Evolutionary conservation across 2,888 invertebrate genomes (phyloP).

Genomic region (Pyrrhosoma nymphula): DNA sequence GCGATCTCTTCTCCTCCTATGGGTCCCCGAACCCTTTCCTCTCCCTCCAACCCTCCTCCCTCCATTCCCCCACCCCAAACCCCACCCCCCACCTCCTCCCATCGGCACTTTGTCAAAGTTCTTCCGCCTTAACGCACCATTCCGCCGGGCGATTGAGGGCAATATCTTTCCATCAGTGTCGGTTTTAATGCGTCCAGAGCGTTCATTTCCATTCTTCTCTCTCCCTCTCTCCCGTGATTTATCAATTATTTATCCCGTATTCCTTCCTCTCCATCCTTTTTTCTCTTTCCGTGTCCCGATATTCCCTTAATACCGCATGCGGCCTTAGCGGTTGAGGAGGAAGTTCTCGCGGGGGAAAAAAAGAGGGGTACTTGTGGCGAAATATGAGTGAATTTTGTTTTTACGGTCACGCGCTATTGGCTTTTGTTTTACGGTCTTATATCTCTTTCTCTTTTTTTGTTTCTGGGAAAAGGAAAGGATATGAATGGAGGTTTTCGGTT

Average conservation of each 20-base stretch:
- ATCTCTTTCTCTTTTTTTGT: not conserved
- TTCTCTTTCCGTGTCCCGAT: not conserved
- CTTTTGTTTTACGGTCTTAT: not conserved
- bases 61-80: not conserved
- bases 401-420: not conserved
- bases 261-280: not conserved
- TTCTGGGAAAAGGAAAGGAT: not conserved
- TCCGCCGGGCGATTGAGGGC: conserved; percentile 14
- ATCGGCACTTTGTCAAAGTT: conserved; percentile 44
- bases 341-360: not conserved
- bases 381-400: not conserved
- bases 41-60: not conserved
- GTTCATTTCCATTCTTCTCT: conserved; percentile 22
- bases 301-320: conserved; percentile 14
- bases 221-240: not conserved
- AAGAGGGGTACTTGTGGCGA: not conserved
- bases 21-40: not conserved
- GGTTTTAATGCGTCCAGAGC: conserved; percentile 23
- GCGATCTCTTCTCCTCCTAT: conserved; percentile 22
- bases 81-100: not conserved
- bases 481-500: not conserved
- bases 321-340: not conserved
- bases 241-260: conserved; percentile 11
- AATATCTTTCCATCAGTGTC: conserved; percentile 48
- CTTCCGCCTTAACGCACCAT: conserved; percentile 52